Conservation (phyloP, 2,888 invertebrate genomes). For the Drosophila atripex region DNA sequence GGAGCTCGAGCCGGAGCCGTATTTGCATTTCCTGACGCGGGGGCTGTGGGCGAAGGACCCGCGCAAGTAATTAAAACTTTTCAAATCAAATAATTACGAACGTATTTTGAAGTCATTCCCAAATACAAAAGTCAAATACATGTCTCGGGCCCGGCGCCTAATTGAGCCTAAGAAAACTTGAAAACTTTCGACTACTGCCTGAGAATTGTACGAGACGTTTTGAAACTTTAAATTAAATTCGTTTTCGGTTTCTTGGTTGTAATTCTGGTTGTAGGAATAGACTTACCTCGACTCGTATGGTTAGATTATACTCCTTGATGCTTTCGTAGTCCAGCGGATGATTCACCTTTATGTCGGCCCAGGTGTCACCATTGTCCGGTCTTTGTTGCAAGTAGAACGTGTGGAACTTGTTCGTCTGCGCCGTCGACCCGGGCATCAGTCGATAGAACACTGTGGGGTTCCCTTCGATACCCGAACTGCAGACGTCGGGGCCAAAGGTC, state of each 20-base stretch:
- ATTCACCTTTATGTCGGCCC: slow-evolving; percentile 98
- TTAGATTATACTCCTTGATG: slow-evolving; percentile 97
- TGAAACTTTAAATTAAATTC: slow-evolving; percentile 41
- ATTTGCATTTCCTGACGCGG: slow-evolving; percentile 46
- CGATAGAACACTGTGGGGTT: slow-evolving; percentile 98
- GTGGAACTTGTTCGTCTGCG: slow-evolving; percentile 97
- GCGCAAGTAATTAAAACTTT: slow-evolving; percentile 77
- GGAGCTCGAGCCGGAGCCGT: slow-evolving; percentile 4
- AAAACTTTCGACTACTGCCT: slow-evolving; percentile 35
- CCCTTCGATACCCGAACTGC: slow-evolving; percentile 96
- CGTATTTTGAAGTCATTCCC: slow-evolving; percentile 61
- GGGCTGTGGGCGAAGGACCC: slow-evolving; percentile 20
- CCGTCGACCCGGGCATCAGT: slow-evolving; percentile 97
- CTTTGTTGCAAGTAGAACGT: slow-evolving; percentile 98
- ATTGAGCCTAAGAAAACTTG: background rate
- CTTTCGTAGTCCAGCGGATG: slow-evolving; percentile 97
- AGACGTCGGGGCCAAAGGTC: slow-evolving; percentile 49
- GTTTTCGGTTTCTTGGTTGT: background rate
- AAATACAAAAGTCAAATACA: slow-evolving; percentile 73
- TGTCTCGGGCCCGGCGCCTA: slow-evolving; percentile 32
- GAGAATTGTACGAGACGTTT: slow-evolving; percentile 15
- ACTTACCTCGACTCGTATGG: slow-evolving; percentile 96
- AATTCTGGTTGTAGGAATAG: too few relatives aligned
- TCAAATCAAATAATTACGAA: slow-evolving; percentile 75
- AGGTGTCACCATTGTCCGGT: slow-evolving; percentile 95